Percentiles rank a stretch among this genome's conserved stretches.
phyloP scores from a whole-genome alignment of 2,113 vertebrate genomes.

The Nothoprocta pentlandii region DNA sequence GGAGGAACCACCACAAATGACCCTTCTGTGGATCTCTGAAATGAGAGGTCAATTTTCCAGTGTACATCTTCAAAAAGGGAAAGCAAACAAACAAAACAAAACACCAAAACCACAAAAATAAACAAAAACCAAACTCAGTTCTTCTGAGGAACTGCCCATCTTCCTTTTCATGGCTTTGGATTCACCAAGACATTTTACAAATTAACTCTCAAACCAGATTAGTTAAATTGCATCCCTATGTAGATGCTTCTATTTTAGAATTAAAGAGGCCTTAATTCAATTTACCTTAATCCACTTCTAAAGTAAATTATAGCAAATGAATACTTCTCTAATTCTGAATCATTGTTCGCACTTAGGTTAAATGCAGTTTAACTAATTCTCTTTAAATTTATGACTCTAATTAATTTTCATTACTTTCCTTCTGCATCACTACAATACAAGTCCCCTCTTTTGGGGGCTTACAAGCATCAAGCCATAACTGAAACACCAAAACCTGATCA shows the following conservation, averaged over 20 bases:
- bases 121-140: not conserved
- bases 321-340: conserved; percentile 55
- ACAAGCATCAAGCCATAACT: not conserved
- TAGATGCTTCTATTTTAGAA: conserved; percentile 45
- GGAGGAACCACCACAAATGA: not conserved
- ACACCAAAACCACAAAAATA: not conserved
- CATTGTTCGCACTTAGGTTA: conserved; percentile 52
- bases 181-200: not conserved
- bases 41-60: not conserved
- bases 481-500: not conserved
- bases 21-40: not conserved
- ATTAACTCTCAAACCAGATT: conserved; percentile 12
- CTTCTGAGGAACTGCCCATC: not conserved
- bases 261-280: conserved; percentile 52
- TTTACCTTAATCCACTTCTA: conserved; percentile 59
- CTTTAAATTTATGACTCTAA: not conserved
- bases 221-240: conserved; percentile 34
- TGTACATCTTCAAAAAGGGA: not conserved
- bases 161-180: not conserved
- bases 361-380: conserved; percentile 41
- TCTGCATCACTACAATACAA: not conserved
- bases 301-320: conserved; percentile 56
- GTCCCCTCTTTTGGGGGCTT: not conserved
- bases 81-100: not conserved
- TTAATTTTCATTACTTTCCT: conserved; percentile 28